Base-by-base conservation (phyloP, 37 sponge, comb jelly and placozoan species). In the Axinella damicornis region DNA sequence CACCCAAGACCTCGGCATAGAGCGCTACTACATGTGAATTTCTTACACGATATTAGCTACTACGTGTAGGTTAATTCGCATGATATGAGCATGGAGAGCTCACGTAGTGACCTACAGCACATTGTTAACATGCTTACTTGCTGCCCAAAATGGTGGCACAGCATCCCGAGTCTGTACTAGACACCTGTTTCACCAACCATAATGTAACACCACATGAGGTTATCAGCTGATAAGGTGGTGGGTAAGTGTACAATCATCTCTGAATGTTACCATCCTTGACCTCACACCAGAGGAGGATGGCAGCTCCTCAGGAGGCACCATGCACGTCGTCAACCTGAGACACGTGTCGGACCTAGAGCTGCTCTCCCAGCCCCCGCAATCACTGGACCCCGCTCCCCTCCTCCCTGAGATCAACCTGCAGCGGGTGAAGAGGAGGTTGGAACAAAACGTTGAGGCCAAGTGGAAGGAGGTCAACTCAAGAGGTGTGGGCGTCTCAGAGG, bases 281-380 rank as follows among this genome's bases (percentile, higher is more conserved):
- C 46, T 16, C 12, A 20, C 9, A 1, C 1, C 37, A 64, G 2
- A 1, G 33, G 52, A 64, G 36, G 27, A 39, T 14, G 34, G 2
- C 64, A 22, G 39, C 20, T 69, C 66, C 25, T 16, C 58, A 77
- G 80, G 71, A 16, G 25, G 19, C 57, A 27, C 0, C 57, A 63
- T 82, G 0, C 78, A 89, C 53, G 38, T 89, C 6, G 24, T 89
- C 28, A 89, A 89, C 69, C 83, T 82, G 1, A 25, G 34, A 20
- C 68, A 89, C 55, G 62, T 82, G 5, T 66, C 89, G 2, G 53
- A 82, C 20, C 57, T 89, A 28, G 53, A 83, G 19, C 34, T 82
- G 5, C 2, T 75, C 12, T 32, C 31, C 2, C n/a, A 20, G 31
- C 63, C 41, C 17, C 31, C 58, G 2, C 65, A 40, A 25, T 24